Percentiles rank a stretch among this genome's conserved stretches.
Evolutionary conservation across 2,113 vertebrate species (phyloP).

Genomic region (Proterorhinus semilunaris): DNA sequence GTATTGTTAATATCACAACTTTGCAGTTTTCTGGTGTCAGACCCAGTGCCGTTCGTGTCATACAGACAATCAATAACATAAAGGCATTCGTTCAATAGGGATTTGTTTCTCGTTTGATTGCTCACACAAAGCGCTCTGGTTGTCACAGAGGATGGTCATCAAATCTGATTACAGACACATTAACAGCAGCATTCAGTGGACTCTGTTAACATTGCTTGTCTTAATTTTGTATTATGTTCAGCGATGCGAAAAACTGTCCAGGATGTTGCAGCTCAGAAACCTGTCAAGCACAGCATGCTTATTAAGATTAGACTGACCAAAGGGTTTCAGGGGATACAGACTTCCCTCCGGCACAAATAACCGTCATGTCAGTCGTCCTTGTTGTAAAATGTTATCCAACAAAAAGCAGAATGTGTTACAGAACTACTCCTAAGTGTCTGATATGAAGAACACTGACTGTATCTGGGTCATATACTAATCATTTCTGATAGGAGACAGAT

Average conservation of each 20-base stretch:
- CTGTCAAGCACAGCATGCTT: constrained; percentile 16
- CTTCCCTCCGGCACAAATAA: constrained; percentile 20
- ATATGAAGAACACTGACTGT: constrained; percentile 37
- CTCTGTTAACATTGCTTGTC: background rate
- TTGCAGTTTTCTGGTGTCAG: background rate
- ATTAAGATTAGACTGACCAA: constrained; percentile 17
- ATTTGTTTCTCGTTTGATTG: background rate
- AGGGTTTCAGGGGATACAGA: background rate
- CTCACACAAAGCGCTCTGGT: background rate
- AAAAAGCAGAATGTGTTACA: constrained; percentile 9
- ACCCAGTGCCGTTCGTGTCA: background rate
- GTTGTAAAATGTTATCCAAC: constrained; percentile 7
- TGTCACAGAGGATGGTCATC: constrained; percentile 14
- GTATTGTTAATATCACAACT: background rate
- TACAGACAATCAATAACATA: background rate
- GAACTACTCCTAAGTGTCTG: constrained; percentile 29
- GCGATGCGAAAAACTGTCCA: background rate
- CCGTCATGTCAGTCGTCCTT: constrained; percentile 8
- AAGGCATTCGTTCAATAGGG: background rate
- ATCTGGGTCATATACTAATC: constrained; percentile 62
- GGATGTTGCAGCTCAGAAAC: background rate
- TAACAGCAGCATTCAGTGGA: no score
- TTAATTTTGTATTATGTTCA: background rate
- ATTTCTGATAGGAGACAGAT: constrained; percentile 58
- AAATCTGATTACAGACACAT: background rate